Percentiles rank a stretch among this genome's conserved stretches.
Conservation (phyloP, 1,140 invertebrate genomes). For the Alviniconcha marisindica region DNA sequence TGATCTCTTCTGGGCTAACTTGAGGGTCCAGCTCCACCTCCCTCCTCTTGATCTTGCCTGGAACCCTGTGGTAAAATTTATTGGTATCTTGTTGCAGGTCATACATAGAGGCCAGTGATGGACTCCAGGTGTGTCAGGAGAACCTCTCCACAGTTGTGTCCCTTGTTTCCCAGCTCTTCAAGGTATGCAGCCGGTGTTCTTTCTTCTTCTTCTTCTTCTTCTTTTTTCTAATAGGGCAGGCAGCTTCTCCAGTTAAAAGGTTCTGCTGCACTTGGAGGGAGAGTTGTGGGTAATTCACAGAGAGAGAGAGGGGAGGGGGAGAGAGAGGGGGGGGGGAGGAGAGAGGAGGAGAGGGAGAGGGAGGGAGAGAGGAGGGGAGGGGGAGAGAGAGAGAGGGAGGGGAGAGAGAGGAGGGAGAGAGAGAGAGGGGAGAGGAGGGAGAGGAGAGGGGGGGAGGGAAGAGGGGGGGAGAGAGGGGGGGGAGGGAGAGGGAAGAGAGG, state of each 20-base stretch:
- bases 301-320: not conserved
- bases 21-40: no score
- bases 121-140: conserved; percentile 2
- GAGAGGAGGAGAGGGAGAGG: not conserved
- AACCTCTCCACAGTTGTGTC: conserved; percentile 9
- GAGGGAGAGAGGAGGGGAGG: not conserved
- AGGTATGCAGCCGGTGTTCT: conserved; percentile 1
- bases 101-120: not conserved
- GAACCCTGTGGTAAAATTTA: no score
- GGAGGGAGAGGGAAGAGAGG: not conserved
- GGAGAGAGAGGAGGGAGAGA: not conserved
- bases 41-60: no score
- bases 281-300: no score
- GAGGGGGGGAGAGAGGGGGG: not conserved
- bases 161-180: conserved; percentile 29
- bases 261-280: no score
- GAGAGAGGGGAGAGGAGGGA: not conserved
- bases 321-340: not conserved
- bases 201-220: not conserved
- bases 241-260: no score
- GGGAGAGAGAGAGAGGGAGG: not conserved
- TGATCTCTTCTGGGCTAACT: no score
- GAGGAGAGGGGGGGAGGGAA: not conserved
- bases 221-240: no score
- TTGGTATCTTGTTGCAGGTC: conserved; percentile 2